Evolutionary conservation across 2,888 invertebrate genomes (phyloP).

Genomic region (Thera britannica): DNA sequence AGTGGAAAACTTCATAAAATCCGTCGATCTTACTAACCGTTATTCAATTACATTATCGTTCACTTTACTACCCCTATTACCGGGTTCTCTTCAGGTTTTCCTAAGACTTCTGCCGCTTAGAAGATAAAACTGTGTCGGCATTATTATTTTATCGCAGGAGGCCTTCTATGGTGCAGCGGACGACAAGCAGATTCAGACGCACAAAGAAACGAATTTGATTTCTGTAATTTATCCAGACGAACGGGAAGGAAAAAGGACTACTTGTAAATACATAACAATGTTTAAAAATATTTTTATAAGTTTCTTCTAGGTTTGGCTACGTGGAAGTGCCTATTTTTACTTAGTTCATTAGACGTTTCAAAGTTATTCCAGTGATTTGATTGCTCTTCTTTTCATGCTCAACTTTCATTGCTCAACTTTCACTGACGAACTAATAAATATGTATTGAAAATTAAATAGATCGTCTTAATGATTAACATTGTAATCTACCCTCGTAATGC

Average conservation of each 20-base stretch:
- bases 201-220: too few relatives aligned
- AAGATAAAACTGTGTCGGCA: conserved; percentile 2
- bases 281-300: too few relatives aligned
- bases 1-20: conserved; percentile 43
- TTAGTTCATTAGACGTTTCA: too few relatives aligned
- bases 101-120: conserved; percentile 1
- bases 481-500: conserved; percentile 38
- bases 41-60: conserved; percentile 35
- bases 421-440: conserved; percentile 23
- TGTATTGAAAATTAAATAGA: conserved; percentile 32
- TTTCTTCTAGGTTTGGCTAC: too few relatives aligned
- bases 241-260: too few relatives aligned
- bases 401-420: neutral
- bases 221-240: too few relatives aligned
- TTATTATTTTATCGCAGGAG: neutral
- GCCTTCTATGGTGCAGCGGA: neutral
- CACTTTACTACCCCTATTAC: conserved; percentile 27
- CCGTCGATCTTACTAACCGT: conserved; percentile 41
- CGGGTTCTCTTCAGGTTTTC: conserved; percentile 12
- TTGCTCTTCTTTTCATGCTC: neutral
- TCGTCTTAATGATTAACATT: conserved; percentile 40
- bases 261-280: too few relatives aligned
- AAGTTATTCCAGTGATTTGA: too few relatives aligned
- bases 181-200: neutral
- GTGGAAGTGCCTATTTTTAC: too few relatives aligned